A percentile compares a stretch with the other conserved stretches of the same genome.
Conservation (phyloP, 64 coral and sea anemone species). For the Porites australiensis region DNA sequence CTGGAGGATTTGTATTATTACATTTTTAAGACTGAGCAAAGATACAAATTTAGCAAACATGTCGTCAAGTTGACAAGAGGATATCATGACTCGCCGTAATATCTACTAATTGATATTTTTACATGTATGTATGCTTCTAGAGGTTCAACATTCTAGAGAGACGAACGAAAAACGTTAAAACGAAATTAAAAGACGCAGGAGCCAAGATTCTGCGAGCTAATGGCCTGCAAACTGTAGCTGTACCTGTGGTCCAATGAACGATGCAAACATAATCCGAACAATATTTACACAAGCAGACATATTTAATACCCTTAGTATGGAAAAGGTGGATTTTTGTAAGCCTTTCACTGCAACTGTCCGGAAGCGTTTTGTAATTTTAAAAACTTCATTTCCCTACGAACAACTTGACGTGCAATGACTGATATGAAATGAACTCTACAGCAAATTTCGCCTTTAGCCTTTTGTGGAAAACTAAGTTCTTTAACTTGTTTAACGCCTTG, state of each 20-base stretch:
- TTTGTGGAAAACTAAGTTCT: constrained; percentile 25
- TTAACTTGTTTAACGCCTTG: constrained; percentile 47
- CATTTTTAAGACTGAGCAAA: neutral
- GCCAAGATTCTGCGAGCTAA: neutral
- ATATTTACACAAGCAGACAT: constrained; percentile 34
- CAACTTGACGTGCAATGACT: neutral
- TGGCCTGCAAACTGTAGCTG: neutral
- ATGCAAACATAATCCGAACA: neutral
- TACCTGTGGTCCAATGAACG: neutral
- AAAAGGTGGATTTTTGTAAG: neutral
- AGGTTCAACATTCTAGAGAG: neutral
- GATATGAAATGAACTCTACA: neutral
- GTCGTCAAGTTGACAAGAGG: neutral
- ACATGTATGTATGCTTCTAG: neutral
- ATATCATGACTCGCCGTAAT: neutral
- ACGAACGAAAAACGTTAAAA: neutral
- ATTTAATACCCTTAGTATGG: neutral
- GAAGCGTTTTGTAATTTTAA: constrained; percentile 28
- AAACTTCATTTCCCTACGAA: neutral
- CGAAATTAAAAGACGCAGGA: neutral
- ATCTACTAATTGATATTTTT: constrained; percentile 33
- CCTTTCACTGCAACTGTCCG: neutral
- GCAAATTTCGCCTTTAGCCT: neutral
- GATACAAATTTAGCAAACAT: constrained; percentile 15
- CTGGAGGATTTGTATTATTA: constrained; percentile 12